Percentiles rank a stretch among this genome's conserved stretches.
Evolutionary conservation across 2,113 vertebrate species (phyloP).

Genomic region (Tretioscincus oriximinensis): DNA sequence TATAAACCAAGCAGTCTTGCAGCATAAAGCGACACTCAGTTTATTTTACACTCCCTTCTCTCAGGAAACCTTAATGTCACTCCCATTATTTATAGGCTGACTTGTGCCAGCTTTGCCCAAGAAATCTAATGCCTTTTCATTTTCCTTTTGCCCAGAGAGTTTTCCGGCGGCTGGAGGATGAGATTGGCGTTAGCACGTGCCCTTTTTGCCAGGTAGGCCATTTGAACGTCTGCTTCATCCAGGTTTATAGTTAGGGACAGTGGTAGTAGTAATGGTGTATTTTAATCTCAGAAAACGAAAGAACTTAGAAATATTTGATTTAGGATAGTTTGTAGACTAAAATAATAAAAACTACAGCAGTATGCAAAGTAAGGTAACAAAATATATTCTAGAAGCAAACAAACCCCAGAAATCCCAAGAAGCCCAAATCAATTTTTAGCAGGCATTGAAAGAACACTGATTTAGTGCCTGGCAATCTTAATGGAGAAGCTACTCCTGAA

Average conservation of each 20-base stretch:
- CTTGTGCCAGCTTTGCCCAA: not conserved
- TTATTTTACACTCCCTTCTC: no score
- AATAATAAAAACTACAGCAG: no score
- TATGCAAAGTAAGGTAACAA: no score
- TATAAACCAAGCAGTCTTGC: no score
- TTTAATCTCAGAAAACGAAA: not conserved
- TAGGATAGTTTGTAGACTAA: no score
- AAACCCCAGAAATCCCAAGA: no score
- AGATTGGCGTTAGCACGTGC: constrained; percentile 93
- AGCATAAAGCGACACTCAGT: no score
- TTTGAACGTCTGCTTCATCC: not conserved
- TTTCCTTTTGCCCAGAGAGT: constrained; percentile 82
- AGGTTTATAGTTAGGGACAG: not conserved
- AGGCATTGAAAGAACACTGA: no score
- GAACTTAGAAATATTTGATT: not conserved
- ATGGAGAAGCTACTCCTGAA: no score
- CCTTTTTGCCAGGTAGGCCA: constrained; percentile 89
- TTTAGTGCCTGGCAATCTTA: no score
- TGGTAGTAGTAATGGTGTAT: not conserved
- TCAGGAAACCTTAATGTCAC: not conserved
- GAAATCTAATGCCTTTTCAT: constrained; percentile 21
- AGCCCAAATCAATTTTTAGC: no score
- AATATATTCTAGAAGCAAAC: no score
- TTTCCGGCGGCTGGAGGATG: constrained; percentile 98
- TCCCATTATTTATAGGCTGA: not conserved